Conservation (phyloP, 2,113 vertebrate genomes). For the Prinia subflava region DNA sequence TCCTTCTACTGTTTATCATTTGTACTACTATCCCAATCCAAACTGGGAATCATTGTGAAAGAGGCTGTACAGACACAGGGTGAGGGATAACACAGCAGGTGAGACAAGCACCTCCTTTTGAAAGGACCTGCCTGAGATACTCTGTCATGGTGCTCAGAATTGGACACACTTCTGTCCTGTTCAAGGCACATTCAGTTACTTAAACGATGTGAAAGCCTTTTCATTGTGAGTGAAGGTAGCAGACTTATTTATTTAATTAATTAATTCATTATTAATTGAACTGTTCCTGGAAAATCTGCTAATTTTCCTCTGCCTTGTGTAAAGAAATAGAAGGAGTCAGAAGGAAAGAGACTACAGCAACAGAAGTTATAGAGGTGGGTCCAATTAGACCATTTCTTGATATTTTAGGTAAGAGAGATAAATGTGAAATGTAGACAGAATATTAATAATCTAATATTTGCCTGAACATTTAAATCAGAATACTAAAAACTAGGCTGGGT, state of each 20-base stretch:
- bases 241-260: neutral
- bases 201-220: neutral
- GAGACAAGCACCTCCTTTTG: neutral
- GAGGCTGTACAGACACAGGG: neutral
- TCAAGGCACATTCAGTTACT: neutral
- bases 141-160: neutral
- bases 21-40: neutral
- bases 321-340: neutral
- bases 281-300: neutral
- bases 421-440: neutral
- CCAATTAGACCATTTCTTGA: neutral
- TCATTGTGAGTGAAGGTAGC: neutral
- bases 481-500: neutral
- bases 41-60: neutral
- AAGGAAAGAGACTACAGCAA: neutral
- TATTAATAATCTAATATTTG: neutral
- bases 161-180: neutral
- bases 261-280: neutral
- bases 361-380: neutral
- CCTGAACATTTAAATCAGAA: conserved; percentile 20
- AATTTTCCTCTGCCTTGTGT: neutral
- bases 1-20: neutral
- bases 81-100: neutral
- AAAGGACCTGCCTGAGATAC: neutral
- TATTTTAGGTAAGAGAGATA: conserved; percentile 3